phyloP scores from a whole-genome alignment of 2,797 vertebrate species.

The Ptychobarbus kaznakovi region DNA sequence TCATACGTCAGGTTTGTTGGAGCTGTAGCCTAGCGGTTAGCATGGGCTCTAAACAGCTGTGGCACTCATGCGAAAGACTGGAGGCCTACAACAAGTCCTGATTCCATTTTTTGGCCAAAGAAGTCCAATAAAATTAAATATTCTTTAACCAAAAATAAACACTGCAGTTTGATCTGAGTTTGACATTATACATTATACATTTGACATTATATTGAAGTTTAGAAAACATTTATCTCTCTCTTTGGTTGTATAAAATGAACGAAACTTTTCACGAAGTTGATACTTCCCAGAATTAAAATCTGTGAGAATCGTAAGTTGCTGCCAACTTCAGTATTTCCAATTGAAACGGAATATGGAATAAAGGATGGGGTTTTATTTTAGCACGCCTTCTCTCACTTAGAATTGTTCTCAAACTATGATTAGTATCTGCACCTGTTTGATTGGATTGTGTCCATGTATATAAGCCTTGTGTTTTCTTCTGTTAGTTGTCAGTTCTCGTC shows the following conservation, averaged over 20 bases:
- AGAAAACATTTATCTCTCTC: not conserved
- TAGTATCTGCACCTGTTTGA: not conserved
- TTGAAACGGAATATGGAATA: no score
- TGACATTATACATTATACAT: not conserved
- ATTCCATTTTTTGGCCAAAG: not conserved
- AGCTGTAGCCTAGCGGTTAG: not conserved
- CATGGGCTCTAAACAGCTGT: not conserved
- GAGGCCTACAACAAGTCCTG: no score
- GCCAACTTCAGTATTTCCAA: no score
- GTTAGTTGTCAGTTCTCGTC: not conserved
- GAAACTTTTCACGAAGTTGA: not conserved
- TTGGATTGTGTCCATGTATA: not conserved
- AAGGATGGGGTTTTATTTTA: no score
- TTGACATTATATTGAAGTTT: not conserved
- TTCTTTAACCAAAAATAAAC: not conserved
- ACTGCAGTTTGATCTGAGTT: not conserved
- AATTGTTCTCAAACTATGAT: no score
- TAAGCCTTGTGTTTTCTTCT: not conserved
- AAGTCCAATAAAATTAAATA: not conserved
- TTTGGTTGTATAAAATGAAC: not conserved
- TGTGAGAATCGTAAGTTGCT: no score
- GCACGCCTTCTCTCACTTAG: not conserved
- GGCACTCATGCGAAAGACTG: accelerated
- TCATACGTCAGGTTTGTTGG: not conserved
- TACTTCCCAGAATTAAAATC: not conserved